Evolutionary conservation across 1,140 invertebrate genomes (phyloP), one percentile per base, ranked within the genome.

Genomic region (Leptinotarsa defecta): DNA sequence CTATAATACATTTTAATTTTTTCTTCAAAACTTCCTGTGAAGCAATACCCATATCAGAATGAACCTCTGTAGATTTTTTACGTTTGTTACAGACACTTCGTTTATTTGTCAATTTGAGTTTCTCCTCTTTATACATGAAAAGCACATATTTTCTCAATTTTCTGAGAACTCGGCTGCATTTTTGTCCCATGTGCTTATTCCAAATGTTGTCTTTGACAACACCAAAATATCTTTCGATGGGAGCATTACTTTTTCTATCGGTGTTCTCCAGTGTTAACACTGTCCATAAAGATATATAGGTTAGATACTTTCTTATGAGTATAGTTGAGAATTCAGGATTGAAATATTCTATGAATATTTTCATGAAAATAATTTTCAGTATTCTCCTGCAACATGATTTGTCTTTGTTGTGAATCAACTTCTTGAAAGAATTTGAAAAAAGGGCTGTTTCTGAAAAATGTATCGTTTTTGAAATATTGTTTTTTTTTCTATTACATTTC

Each of bases 131-230:
- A 19, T 19, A 67, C 1, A 49, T 43, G 22, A 67, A 62, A 15
- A 68, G 17, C 13, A 19, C 6, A 57, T 68, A 63, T 6, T 74
- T 61, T 52, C 52, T 74, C 5, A 52, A 22, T 49, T 68, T 17
- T 52, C 48, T 52, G 3, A 68, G 20, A 4, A 74, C 22, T 15
- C 65, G 24, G 49, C 68, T 68, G 15, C 65, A 43, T 57, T 27
- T 61, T 27, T 68, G 49, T 24, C 20, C 8, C 52, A 19, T 68
- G 34, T 19, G 34, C 24, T 20, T 57, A 15, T 48, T 68, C n/a
- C 27, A 22, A 15, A 74, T 57, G 48, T 15, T 49, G 68, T 61
- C 69, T 43, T 74, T 74, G 11, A 74, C 43, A 17, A 74, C 61
- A 24, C 48, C 49, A 74, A 74, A 74, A 27, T 43, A 49, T 15